These are phyloP conservation scores for Chloroceryle amazona DNA, from an alignment of 2,797 vertebrate genomes.

Conservation along the genomic window DNA sequence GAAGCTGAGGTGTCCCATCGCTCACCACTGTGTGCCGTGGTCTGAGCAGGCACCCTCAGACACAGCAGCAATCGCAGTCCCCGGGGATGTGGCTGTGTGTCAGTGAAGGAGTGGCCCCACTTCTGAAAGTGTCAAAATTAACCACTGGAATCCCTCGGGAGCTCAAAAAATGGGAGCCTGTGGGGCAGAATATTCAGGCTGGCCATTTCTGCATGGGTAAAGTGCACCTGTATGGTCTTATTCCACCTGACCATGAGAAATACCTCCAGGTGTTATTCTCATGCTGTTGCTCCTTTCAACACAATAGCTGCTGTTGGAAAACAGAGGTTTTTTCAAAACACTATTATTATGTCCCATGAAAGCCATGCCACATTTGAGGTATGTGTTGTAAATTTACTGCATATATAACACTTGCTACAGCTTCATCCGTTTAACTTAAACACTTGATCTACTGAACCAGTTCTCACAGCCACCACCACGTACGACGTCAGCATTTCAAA, in stretches of 20 bases:
- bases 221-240: constrained; percentile 16
- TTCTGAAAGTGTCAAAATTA: constrained; percentile 14
- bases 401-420: not conserved
- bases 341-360: not conserved
- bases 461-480: not conserved
- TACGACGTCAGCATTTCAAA: not conserved
- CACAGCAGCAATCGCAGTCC: not conserved
- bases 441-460: not conserved
- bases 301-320: constrained; percentile 7
- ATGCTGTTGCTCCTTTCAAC: not conserved
- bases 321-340: not conserved
- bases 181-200: not conserved
- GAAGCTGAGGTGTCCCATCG: not conserved
- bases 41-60: not conserved
- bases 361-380: not conserved
- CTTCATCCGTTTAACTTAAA: not conserved
- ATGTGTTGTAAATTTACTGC: not conserved
- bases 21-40: rapidly evolving
- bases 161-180: not conserved
- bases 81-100: not conserved
- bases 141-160: constrained; percentile 21
- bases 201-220: not conserved
- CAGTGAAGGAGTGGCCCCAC: not conserved
- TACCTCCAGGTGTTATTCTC: constrained; percentile 43
- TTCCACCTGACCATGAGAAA: constrained; percentile 56